Evolutionary conservation across 2,797 vertebrate genomes (phyloP).

Genomic region (Tympanoctomys barrerae): DNA sequence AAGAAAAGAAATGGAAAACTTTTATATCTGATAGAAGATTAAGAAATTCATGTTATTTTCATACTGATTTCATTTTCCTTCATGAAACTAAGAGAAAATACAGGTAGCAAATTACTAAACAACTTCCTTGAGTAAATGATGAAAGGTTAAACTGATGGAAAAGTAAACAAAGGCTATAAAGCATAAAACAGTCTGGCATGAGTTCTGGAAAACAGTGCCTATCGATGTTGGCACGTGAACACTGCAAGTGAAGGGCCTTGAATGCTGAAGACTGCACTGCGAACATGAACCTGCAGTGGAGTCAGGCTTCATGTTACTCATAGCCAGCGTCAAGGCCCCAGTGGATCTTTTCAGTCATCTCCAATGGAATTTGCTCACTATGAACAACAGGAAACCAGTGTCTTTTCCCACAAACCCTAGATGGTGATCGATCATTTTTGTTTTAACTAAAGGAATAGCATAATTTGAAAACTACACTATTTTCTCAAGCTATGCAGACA

Average conservation of each 20-base stretch:
- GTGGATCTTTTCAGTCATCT: neutral
- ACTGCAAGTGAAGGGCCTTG: neutral
- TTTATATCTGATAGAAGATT: neutral
- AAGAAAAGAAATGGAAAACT: neutral
- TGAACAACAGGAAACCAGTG: neutral
- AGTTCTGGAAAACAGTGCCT: neutral
- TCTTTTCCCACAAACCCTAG: slow-evolving; percentile 29
- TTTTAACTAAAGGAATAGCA: neutral
- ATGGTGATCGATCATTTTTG: neutral
- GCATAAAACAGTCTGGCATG: neutral
- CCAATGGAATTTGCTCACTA: neutral
- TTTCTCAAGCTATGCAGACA: slow-evolving; percentile 15
- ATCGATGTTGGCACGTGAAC: neutral
- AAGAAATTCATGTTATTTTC: slow-evolving; percentile 39
- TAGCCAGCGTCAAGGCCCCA: neutral
- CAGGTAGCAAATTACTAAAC: neutral
- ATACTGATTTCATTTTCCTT: slow-evolving; percentile 51
- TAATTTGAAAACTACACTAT: neutral
- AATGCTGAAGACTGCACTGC: neutral
- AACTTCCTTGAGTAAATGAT: slow-evolving; percentile 33
- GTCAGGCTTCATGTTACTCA: neutral
- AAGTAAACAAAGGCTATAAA: slow-evolving; percentile 35
- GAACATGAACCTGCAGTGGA: neutral
- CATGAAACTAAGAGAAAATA: slow-evolving; percentile 18
- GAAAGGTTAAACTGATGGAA: slow-evolving; percentile 1